Evolutionary conservation across 2,888 invertebrate species (phyloP), one percentile per base, ranked within the genome.

Genomic region (Cephus sareptanus): DNA sequence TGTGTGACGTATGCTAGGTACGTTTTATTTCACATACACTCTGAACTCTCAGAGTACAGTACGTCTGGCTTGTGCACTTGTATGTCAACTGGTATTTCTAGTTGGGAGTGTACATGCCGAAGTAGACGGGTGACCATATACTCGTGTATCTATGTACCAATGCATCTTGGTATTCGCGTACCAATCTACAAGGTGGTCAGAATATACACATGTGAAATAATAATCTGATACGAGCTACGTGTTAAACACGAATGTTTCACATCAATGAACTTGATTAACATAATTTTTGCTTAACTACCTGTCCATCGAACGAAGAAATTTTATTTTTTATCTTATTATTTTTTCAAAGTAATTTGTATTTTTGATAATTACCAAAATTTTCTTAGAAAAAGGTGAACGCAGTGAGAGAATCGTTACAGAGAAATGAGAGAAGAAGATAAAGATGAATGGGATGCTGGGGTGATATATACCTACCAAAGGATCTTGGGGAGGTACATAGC

Each of bases 401-500:
- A n/a, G n/a, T n/a, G n/a, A n/a, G 73, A 34, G 9, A 34, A 33
- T 30, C 9, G 33, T n/a, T 11, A 35, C 11, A 1, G 35, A 35
- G 15, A 30, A 74, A 23, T n/a, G 35, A 74, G 74, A 74, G 23
- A 23, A 40, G 23, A 40, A 23, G 56, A 56, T 56, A 56, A 56
- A 56, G 56, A 23, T 23, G 56, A 56, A 23, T 56, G 56, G 56
- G 56, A 56, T 56, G 56, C 23, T 23, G 56, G 9, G 2, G 23
- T 9, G 56, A 56, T 15, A 56, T 23, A 56, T 56, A 56, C 56
- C 23, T 56, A 56, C 9, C 9, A 9, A 23, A 56, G 23, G 6
- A 23, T 9, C 9, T 23, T 2, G 56, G 77, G 77, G 78, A 77
- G 74, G 77, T 69, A 78, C 79, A 76, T 37, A 37, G 74, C 76